Base-by-base conservation (phyloP, 2,888 invertebrate species). In the Synergus gifuensis region DNA sequence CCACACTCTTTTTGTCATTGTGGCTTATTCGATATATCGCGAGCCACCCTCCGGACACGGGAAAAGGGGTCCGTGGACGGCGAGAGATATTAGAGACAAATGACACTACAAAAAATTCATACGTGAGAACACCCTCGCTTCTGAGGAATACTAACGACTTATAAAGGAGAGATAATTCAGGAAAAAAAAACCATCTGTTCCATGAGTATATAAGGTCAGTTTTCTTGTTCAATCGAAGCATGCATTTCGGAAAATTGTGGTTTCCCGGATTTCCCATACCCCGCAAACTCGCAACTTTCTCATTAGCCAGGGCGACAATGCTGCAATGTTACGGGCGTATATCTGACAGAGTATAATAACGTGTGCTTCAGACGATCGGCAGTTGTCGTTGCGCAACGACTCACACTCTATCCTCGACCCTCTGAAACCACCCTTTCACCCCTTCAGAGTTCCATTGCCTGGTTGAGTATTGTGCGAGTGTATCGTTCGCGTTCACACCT, bases 1-100 rank as follows among this genome's bases (percentile, higher is more conserved):
- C 80, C 85, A 81, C 87, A 86, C 88, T 90, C 90, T 91, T 91
- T 91, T 91, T 91, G 91, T 90, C 90, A 87, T 89, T 89, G 89
- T 88, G 89, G 91, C 91, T 91, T 91, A 91, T 90, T 91, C 91
- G 91, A 91, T 91, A 90, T 91, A 91, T 91, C 88, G 79, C 82
- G 67, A 78, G 82, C 76, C 84, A 81, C 84, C 83, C 83, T 82
- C 81, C 78, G 82, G 76, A 80, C 80, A 82, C 82, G 81, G 64
- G 16, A 82, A 83, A 84, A 81, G 82, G 87, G 85, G 84, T 81
- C 82, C 76, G 79, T 81, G 83, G 83, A 84, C 84, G 84, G 81
- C 87, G 87, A 88, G 89, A 90, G 91, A 92, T 92, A 92, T 91
- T 90, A 89, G 91, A 91, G 92, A 92, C 92, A 92, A 92, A 92